Conservation (phyloP, 2,113 vertebrate species). For the Callorhinus ursinus region DNA sequence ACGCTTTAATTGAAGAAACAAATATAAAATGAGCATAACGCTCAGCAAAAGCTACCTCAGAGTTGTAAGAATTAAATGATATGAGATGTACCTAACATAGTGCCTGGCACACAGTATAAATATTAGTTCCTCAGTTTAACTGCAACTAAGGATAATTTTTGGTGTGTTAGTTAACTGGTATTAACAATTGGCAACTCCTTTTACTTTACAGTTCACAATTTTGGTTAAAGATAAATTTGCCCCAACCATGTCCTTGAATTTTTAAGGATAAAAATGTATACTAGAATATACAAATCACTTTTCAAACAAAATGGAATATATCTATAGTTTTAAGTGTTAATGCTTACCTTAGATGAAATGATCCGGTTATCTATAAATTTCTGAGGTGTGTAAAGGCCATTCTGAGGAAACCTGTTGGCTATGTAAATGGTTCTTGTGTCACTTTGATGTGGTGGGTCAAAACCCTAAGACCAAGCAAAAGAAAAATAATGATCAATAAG, state of each 20-base stretch:
- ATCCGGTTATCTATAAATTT: conserved; percentile 98
- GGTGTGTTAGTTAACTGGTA: not conserved
- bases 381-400: conserved; percentile 96
- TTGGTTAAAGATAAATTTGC: conserved; percentile 34
- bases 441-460: conserved; percentile 98
- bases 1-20: not conserved
- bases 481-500: not conserved
- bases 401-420: conserved; percentile 96
- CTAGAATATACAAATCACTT: not conserved
- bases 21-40: not conserved
- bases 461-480: conserved; percentile 88
- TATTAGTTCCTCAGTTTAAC: not conserved
- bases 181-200: not conserved
- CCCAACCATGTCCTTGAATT: not conserved
- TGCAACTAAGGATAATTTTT: not conserved
- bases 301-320: not conserved
- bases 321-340: conserved; percentile 21
- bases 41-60: conserved; percentile 29
- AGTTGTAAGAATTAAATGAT: not conserved
- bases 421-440: conserved; percentile 98
- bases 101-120: not conserved
- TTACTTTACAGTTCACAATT: conserved; percentile 10
- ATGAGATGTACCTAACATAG: not conserved
- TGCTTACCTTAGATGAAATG: conserved; percentile 97
- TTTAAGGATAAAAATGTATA: conserved; percentile 50